Evolutionary conservation across 1,140 invertebrate species (phyloP), one percentile per base, ranked within the genome.

Genomic region (Drosophila ohnishii): DNA sequence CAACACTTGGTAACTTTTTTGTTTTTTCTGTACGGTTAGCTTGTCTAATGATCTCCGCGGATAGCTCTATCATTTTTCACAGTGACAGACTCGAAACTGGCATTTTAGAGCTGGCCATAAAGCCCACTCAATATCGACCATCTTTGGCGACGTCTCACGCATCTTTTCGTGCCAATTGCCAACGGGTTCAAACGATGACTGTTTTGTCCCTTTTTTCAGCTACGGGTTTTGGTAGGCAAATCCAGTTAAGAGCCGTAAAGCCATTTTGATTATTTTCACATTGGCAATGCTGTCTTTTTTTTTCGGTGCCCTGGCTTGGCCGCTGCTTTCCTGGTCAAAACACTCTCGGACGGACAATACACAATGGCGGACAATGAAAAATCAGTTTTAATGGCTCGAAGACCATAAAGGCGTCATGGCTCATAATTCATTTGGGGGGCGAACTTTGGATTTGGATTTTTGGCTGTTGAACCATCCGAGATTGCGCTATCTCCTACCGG

Each of bases 391-490:
- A 87, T 86, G 72, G 71, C 75, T 74, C 28, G 44, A 55, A 72
- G 62, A 78, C 79, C 76, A 87, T 86, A 82, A 86, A 86, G 67
- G 79, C 83, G 76, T 80, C 80, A 88, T 83, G 83, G 84, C 60
- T 76, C 84, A 86, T 86, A 86, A 86, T 83, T 86, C 83, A 83
- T 77, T 77, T 78, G 60, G 59, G 51, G 39, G 47, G 66, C 57
- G 67, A 69, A 69, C 65, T 66, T 66, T 69, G 65, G 51, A 74
- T 59, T 63, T 37, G 51, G 51, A 55, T 55, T 55, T 55, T 73
- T 25, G 67, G 67, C 37, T 60, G 53, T 60, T 55, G 66, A 50
- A 13, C 47, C 48, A 62, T 73, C 67, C 47, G 55, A 61, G 56
- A 51, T 76, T 76, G 62, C 74, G 64, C 53, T 77, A 77, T 83